Conservation (phyloP, 2,113 vertebrate species). For the Mionectes macconnelli region DNA sequence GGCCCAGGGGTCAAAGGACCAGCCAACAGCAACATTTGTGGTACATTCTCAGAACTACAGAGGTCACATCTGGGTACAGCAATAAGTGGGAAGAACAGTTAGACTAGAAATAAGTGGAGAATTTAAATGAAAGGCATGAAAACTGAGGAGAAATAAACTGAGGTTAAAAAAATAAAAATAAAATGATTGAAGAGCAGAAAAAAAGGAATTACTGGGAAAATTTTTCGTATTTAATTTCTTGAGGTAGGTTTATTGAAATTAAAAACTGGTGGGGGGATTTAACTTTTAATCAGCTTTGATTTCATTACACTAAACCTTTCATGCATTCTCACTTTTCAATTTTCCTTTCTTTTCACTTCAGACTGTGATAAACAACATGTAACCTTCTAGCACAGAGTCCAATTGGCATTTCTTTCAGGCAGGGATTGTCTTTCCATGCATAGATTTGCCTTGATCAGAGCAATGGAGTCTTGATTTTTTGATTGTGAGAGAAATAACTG, state of each 20-base stretch:
- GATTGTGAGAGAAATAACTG: neutral
- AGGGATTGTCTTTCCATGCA: neutral
- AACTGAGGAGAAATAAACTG: neutral
- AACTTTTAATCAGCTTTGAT: neutral
- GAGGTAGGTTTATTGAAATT: neutral
- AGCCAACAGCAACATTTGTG: neutral
- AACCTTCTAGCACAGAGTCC: neutral
- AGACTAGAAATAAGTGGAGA: neutral
- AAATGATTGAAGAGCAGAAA: neutral
- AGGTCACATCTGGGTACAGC: neutral
- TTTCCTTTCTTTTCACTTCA: neutral
- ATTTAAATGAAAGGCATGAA: neutral
- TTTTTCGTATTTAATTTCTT: neutral
- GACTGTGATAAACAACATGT: neutral
- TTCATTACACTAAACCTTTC: neutral
- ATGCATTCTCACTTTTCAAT: neutral
- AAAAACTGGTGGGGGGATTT: neutral
- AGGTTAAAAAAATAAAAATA: neutral
- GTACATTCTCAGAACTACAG: neutral
- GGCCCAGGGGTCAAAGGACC: neutral
- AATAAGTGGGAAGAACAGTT: neutral
- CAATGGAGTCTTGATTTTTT: conserved; percentile 25
- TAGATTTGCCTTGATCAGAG: neutral
- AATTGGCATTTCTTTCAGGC: neutral
- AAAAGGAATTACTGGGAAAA: neutral